phyloP scores from a whole-genome alignment of 1,140 invertebrate species.

The Dendroctonus ponderosae region DNA sequence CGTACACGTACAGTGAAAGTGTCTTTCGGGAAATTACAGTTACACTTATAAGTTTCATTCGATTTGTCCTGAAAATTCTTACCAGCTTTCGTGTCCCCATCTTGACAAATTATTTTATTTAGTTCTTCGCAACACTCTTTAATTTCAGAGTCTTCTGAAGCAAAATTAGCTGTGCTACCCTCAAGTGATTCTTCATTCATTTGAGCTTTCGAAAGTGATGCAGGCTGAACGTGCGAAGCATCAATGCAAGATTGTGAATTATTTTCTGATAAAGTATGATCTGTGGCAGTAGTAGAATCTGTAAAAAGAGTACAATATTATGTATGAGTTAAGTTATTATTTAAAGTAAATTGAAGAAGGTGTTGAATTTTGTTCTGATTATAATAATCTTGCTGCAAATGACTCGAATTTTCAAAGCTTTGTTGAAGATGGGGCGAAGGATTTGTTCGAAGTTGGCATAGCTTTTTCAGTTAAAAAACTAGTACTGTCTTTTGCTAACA shows the following conservation, averaged over 20 bases:
- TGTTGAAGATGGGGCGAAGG: too few species aligned
- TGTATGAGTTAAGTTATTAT: background rate
- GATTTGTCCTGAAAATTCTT: background rate
- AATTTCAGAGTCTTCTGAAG: constrained; percentile 6
- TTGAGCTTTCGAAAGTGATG: background rate
- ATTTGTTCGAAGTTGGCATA: too few species aligned
- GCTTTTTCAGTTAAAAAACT: too few species aligned
- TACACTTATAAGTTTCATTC: constrained; percentile 2
- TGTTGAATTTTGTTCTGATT: too few species aligned
- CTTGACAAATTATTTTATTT: constrained; percentile 9
- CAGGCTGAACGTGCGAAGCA: too few species aligned
- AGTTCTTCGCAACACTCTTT: constrained; percentile 9
- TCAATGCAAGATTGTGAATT: too few species aligned
- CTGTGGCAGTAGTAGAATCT: background rate
- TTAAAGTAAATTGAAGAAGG: background rate
- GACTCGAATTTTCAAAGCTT: too few species aligned
- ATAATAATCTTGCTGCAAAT: too few species aligned
- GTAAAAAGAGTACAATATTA: background rate
- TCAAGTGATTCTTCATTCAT: background rate
- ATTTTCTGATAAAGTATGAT: background rate
- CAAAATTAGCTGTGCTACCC: background rate
- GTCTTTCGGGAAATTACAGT: too few species aligned
- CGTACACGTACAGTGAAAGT: background rate
- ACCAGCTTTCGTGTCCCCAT: background rate
- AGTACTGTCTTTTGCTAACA: too few species aligned